A percentile compares a stretch with the other conserved stretches of the same genome.
Evolutionary conservation across 1,140 invertebrate species (phyloP).

Genomic region (Neodiprion fabricii): DNA sequence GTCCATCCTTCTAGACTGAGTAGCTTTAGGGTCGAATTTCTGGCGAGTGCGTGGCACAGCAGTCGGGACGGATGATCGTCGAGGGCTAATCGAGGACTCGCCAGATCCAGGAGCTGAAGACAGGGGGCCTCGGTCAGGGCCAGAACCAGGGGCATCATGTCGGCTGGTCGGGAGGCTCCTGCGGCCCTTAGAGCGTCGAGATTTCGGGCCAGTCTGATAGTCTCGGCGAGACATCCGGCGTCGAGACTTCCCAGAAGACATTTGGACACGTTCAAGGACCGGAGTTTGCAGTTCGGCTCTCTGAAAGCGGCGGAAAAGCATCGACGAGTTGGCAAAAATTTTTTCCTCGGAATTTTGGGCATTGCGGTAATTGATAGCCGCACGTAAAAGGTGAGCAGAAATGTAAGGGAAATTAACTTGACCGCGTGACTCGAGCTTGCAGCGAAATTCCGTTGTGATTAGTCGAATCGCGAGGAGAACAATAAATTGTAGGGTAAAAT

Average conservation of each 20-base stretch:
- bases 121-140: conserved; percentile 62
- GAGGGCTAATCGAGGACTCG: conserved; percentile 62
- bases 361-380: no score
- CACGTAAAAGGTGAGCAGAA: no score
- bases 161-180: conserved; percentile 56
- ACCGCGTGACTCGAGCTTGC: no score
- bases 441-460: no score
- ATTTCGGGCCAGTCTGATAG: conserved; percentile 59
- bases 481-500: no score
- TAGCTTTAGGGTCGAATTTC: conserved; percentile 61
- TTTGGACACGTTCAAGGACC: conserved; percentile 64
- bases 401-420: no score
- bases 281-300: conserved; percentile 58
- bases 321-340: no score
- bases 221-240: conserved; percentile 65
- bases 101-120: conserved; percentile 64
- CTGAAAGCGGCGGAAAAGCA: conserved; percentile 28
- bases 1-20: conserved; percentile 67
- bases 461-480: no score
- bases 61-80: conserved; percentile 65
- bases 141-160: conserved; percentile 62
- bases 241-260: conserved; percentile 61
- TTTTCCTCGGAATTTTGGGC: no score
- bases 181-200: conserved; percentile 64
- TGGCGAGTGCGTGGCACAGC: conserved; percentile 60